Evolutionary conservation across 2,888 invertebrate genomes (phyloP), one percentile per base, ranked within the genome.

Genomic region (Hofmannophila pseudospretella): DNA sequence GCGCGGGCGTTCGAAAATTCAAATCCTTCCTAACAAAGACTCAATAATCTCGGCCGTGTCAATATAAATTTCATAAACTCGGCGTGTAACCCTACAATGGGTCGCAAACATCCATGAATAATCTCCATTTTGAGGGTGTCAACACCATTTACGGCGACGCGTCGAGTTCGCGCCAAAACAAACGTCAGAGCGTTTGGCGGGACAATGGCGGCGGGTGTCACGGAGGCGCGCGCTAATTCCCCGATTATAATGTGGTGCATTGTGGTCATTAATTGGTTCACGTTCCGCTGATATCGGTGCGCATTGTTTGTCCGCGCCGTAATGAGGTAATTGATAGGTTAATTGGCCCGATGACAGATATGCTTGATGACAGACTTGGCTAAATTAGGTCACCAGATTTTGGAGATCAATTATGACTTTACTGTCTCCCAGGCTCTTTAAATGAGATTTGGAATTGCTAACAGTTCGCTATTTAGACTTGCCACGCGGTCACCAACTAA

Each of bases 11-110:
- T 55, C 52, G 54, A 56, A 16, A 65, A 75, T 75, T 76, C 76
- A 73, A 77, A 79, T 76, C 73, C 69, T 67, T 63, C 71, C 70
- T 71, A 77, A 80, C 79, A 79, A 79, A 69, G 72, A 70, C 70
- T 71, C 76, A 62, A 79, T 79, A 80, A 80, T 79, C 79, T 75
- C 62, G 60, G 70, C 70, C 77, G 75, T 77, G 78, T 78, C 78
- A 78, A 79, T 78, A 78, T 80, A 80, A 80, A 80, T 80, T 79
- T 81, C 79, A 79, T 79, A 81, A 79, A 79, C 77, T 76, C 75
- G 48, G 66, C 50, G 70, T 66, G 63, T 68, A 72, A 68, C 74
- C 67, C 64, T 63, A 79, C 79, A 78, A 79, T 64, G 71, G 69
- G 58, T 62, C 67, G 71, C 77, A 77, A 79, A 79, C 77, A 75